Conservation (phyloP, 2,888 invertebrate species). For the Ochropleura leucogaster region DNA sequence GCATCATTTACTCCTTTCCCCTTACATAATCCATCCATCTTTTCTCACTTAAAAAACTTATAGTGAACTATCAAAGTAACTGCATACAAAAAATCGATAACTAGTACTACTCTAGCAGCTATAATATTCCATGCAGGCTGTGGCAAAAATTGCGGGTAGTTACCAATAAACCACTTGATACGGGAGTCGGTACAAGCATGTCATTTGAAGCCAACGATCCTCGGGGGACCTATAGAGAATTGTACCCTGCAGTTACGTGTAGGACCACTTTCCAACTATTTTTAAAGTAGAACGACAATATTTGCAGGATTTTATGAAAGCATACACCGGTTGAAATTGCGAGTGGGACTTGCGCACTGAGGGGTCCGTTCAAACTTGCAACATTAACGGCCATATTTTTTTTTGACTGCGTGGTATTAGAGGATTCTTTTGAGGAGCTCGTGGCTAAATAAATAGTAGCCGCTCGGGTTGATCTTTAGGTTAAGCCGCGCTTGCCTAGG, state of each 20-base stretch:
- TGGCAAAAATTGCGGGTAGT: not conserved
- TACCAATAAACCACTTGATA: constrained; percentile 23
- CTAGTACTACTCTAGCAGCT: not conserved
- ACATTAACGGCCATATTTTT: too few species aligned
- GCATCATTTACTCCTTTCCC: too few species aligned
- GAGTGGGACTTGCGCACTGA: too few species aligned
- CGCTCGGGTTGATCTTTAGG: too few species aligned
- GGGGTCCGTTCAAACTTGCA: too few species aligned
- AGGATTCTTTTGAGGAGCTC: too few species aligned
- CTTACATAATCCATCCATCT: too few species aligned
- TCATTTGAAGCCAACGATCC: constrained; percentile 25
- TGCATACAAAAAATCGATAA: not conserved
- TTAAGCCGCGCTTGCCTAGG: too few species aligned
- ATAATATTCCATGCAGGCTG: constrained; percentile 7
- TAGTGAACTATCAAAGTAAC: not conserved
- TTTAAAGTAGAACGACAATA: not conserved
- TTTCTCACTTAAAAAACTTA: too few species aligned
- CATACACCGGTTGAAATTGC: not conserved
- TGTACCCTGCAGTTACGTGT: constrained; percentile 14
- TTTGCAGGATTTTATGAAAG: not conserved
- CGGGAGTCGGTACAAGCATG: not conserved
- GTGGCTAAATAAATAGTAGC: too few species aligned
- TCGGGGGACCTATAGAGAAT: constrained; percentile 7
- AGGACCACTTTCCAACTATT: constrained; percentile 3
- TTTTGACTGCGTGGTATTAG: too few species aligned